Percentiles rank a stretch among this genome's conserved stretches.
phyloP scores from a whole-genome alignment of 2,113 vertebrate species.

The Recurvirostra avosetta region DNA sequence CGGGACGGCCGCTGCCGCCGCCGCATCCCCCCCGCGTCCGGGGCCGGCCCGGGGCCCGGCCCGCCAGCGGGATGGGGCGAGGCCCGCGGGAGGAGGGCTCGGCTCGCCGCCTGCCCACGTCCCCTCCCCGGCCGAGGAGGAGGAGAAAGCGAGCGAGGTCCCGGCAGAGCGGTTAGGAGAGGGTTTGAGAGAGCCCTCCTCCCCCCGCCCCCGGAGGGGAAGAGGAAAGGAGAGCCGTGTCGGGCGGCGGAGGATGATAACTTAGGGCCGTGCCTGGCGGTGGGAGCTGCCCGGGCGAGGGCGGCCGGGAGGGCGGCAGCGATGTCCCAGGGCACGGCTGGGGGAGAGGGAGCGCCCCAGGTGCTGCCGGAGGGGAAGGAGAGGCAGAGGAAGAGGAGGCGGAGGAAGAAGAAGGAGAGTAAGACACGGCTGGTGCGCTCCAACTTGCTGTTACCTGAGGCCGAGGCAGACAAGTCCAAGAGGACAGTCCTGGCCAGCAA shows the following conservation, averaged over 20 bases:
- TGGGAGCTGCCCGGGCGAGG: neutral
- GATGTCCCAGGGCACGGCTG: constrained; percentile 76
- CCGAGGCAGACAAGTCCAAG: neutral
- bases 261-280: constrained; percentile 5
- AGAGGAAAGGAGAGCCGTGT: constrained; percentile 23
- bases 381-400: constrained; percentile 74
- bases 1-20: neutral
- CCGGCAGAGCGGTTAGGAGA: neutral
- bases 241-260: constrained; percentile 48
- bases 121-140: constrained; percentile 11
- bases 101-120: constrained; percentile 10
- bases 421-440: constrained; percentile 82
- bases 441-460: constrained; percentile 73
- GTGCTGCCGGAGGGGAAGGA: constrained; percentile 71
- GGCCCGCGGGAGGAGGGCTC: neutral
- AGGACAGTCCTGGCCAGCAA: constrained; percentile 78
- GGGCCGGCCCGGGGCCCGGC: neutral
- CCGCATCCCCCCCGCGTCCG: neutral
- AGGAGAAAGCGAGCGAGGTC: constrained; percentile 25
- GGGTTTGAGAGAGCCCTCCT: neutral
- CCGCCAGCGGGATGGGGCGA: constrained; percentile 22
- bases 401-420: constrained; percentile 76
- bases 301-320: neutral
- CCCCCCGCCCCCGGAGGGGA: neutral
- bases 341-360: constrained; percentile 56